These are phyloP conservation scores for Oscheius sp. DNA, from an alignment of 2,888 invertebrate genomes.

Conservation along the genomic window DNA sequence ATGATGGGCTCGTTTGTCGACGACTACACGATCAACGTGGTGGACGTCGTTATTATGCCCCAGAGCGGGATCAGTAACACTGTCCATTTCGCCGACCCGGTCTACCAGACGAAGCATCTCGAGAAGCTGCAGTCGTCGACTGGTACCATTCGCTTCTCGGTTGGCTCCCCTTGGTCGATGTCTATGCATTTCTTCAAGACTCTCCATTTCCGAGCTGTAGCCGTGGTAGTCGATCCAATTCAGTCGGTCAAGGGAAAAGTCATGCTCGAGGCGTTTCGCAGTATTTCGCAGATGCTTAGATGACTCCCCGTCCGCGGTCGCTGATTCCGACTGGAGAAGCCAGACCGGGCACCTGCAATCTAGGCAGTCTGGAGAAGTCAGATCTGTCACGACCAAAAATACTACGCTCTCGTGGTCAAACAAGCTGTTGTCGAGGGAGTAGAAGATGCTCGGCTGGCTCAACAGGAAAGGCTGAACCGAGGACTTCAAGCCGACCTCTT, in stretches of 20 bases:
- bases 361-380: slow-evolving; percentile 54
- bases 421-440: slow-evolving; percentile 54
- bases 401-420: slow-evolving; percentile 63
- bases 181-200: slow-evolving; percentile 77
- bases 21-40: slow-evolving; percentile 97
- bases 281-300: too few species aligned
- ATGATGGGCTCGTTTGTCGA: slow-evolving; percentile 97
- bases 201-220: slow-evolving; percentile 95
- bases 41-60: slow-evolving; percentile 99
- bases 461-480: slow-evolving; percentile 61
- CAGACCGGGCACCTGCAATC: slow-evolving; percentile 52
- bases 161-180: slow-evolving; percentile 97
- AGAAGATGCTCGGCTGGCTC: slow-evolving; percentile 63
- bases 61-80: slow-evolving; percentile 77
- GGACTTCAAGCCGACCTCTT: slow-evolving; percentile 45
- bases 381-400: slow-evolving; percentile 53
- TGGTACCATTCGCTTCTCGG: slow-evolving; percentile 96
- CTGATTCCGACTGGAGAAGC: slow-evolving; percentile 63
- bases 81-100: slow-evolving; percentile 61
- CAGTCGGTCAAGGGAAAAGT: slow-evolving; percentile 92
- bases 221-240: slow-evolving; percentile 98
- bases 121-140: slow-evolving; percentile 55
- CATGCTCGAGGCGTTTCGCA: slow-evolving; percentile 65
- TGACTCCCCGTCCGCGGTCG: slow-evolving; percentile 41
- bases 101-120: slow-evolving; percentile 59